Base-by-base conservation (phyloP, 2,888 invertebrate genomes). In the Dynastes maya region DNA sequence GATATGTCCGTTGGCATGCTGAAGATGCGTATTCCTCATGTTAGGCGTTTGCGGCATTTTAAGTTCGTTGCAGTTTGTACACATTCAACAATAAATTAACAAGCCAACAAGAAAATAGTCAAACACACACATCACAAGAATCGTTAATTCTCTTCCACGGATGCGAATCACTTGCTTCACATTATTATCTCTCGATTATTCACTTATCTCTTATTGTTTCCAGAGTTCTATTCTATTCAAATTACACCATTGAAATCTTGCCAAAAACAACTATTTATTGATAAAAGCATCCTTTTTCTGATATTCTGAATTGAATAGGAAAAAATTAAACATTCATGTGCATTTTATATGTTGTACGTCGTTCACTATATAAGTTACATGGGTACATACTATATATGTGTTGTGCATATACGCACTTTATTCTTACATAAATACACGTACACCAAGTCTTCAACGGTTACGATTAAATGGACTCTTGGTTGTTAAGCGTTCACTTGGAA, bases 1-100 rank as follows among this genome's bases (percentile, higher is more conserved):
- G 32, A 83, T 84, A 72, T 83, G 84, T 45, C 82, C 82, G 64
- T 83, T 83, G 22, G 82, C 79, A 22, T 72, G 67, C 45, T 78
- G 78, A 32, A 65, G 51, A 49, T 78, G 78, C 40, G 65, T 63
- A 55, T 68, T 85, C 63, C 84, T 75, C 65, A 76, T 32, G 22
- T 58, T 58, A 29, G 74, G 64, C 53, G 77, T 79, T 72, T 79
- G 79, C 53, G 74, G 78, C 78, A 78, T 78, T 63, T 49, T 78
- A 27, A 58, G 22, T 58, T 58, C 32, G 22, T 58, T 29, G 61
- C 27, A 45, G 40, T 16, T 68, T n/a, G 29, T n/a, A 1, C 29
- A 6, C 13, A 11, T 40, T 32, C 45, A 45, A 45, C 11, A 11
- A 45, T 45, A 45, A 45, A 45, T 45, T n/a, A 67, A 22, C 2